A percentile compares a stretch with the other conserved stretches of the same genome.
Conservation (phyloP, 2,888 invertebrate genomes). For the Melolontha melolontha region DNA sequence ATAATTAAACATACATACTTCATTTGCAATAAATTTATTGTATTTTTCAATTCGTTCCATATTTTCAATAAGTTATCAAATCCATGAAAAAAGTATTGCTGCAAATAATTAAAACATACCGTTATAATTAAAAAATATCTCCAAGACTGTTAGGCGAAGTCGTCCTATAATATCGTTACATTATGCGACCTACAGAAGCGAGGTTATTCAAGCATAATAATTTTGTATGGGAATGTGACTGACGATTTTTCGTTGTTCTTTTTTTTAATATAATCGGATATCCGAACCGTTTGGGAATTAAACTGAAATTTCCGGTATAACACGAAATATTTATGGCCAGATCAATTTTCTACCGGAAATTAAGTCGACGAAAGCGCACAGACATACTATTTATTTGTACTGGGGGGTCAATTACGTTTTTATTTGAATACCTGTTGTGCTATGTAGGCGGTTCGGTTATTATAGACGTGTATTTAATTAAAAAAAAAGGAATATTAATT, state of each 20-base stretch:
- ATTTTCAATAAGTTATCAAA: no score
- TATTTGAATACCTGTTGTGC: slow-evolving; percentile 7
- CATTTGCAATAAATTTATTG: no score
- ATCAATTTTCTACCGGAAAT: slow-evolving; percentile 57
- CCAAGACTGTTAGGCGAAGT: no score
- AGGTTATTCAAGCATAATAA: slow-evolving; percentile 36
- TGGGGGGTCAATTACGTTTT: slow-evolving; percentile 19
- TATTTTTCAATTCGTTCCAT: no score
- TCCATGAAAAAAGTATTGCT: no score
- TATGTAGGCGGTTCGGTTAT: no score
- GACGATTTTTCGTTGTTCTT: slow-evolving; percentile 20
- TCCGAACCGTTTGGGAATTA: slow-evolving; percentile 55
- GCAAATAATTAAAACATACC: no score
- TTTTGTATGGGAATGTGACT: slow-evolving; percentile 36
- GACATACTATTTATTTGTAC: slow-evolving; percentile 18
- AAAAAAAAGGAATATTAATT: no score
- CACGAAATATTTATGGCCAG: slow-evolving; percentile 55
- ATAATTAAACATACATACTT: no score
- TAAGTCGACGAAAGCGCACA: slow-evolving; percentile 44
- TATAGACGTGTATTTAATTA: no score
- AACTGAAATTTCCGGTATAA: slow-evolving; percentile 60
- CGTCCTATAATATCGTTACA: no score
- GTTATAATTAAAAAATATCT: no score
- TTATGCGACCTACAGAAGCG: neutral
- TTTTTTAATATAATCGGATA: slow-evolving; percentile 30